Base-by-base conservation (phyloP, 2,888 invertebrate species). In the Ennomos erosarius region DNA sequence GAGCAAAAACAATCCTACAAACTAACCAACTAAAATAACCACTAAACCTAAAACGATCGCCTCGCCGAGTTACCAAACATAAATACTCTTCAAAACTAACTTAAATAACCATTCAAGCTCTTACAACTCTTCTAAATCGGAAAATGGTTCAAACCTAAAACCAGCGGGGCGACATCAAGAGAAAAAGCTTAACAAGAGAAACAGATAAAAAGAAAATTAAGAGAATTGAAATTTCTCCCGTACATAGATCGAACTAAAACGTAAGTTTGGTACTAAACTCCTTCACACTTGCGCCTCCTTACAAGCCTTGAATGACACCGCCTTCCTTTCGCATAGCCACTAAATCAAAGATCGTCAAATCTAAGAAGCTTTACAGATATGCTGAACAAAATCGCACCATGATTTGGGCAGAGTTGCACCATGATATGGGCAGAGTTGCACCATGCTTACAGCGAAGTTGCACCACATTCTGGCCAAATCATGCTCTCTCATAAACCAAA, bases 1-100 rank as follows among this genome's bases (percentile, higher is more conserved):
- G 74, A 78, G 73, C 71, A 79, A 84, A 79, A 87, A 86, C 83
- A 78, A 83, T 46, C 85, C 85, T 87, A 87, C 81, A 83, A 86
- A 87, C 88, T 82, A 87, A 79, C 61, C 16, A 64, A 62, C 64
- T 63, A 54, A 59, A 59, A 35, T 55, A 81, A 82, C 73, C 64
- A 78, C 70, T 35, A 46, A 51, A 60, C 55, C 47, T 51, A 70
- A 71, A 70, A 74, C 70, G 64, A 70, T 67, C 66, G 79, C 73
- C 83, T 78, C 88, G 82, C 81, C 81, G 81, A 75, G 65, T 74
- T 71, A 76, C 79, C 75, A 69, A 67, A 78, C 70, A 74, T 73
- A 83, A 84, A 82, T 72, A 71, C 74, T 78, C 76, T 74, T 76
- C 82, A 82, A 26, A 26, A 26, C 26, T 26, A 26, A 26, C 26